A percentile compares a stretch with the other conserved stretches of the same genome.
phyloP scores from a whole-genome alignment of 2,113 vertebrate genomes.

The Gulo gulo region DNA sequence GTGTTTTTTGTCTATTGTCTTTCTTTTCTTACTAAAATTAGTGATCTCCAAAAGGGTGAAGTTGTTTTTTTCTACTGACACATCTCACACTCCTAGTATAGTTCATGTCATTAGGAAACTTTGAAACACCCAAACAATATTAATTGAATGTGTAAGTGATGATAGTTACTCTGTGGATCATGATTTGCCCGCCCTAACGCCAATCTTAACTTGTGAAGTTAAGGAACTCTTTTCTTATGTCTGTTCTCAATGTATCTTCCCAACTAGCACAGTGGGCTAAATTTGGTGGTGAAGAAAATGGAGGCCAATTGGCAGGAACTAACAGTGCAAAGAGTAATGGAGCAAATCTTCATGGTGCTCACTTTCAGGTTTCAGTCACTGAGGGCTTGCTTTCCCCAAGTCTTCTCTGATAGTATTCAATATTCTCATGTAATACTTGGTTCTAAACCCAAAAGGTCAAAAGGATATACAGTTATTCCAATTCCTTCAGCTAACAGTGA shows the following conservation, averaged over 20 bases:
- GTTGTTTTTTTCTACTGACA: not conserved
- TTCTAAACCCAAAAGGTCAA: not conserved
- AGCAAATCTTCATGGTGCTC: not conserved
- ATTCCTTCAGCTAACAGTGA: not conserved
- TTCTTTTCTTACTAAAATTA: not conserved
- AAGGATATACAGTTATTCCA: not conserved
- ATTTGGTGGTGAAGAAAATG: not conserved
- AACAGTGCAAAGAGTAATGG: not conserved
- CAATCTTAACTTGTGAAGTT: not conserved
- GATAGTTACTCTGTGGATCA: not conserved
- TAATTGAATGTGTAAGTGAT: not conserved
- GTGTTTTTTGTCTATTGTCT: not conserved
- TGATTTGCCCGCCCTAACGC: not conserved
- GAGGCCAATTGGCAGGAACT: not conserved
- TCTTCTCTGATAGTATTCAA: not conserved
- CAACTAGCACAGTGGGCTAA: not conserved
- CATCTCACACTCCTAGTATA: not conserved
- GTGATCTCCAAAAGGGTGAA: not conserved
- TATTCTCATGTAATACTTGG: not conserved
- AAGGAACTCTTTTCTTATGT: not conserved
- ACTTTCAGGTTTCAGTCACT: too few species aligned
- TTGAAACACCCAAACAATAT: not conserved
- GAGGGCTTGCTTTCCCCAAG: not conserved
- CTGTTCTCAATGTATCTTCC: not conserved
- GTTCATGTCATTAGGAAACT: not conserved